Base-by-base conservation (phyloP, 2,888 invertebrate species). In the Helobdella robusta region DNA sequence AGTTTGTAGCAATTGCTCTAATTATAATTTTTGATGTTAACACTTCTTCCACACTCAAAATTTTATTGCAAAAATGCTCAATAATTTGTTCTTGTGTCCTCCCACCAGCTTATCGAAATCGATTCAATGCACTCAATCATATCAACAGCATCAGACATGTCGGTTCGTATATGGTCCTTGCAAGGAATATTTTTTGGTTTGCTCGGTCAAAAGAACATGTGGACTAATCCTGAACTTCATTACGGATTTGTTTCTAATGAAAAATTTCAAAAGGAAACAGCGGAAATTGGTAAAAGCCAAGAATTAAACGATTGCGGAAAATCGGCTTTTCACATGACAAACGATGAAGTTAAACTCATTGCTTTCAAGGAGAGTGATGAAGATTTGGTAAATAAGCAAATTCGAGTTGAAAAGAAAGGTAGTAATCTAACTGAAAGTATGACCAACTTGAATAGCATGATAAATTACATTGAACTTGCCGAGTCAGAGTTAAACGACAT, bases 171-270 rank as follows among this genome's bases (percentile, higher is more conserved):
- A 46, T 77, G 76, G 75, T 73, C 75, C 0, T 46, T 76, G 3
- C 70, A 71, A 58, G 77, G 77, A 8, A 68, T 71, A 34, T 76
- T 84, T 72, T 75, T 89, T 71, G 87, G 87, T 70, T 88, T 88
- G 4, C 81, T 89, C 70, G 89, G 89, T 63, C 85, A 87, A 62
- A 84, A 84, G 71, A 81, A 83, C 72, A 82, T 84, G 0, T 88
- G 86, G 86, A 65, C 30, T 11, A 65, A 59, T 32, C 50, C 46
- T 4, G 67, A 66, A 46, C 68, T 23, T 30, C 8, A 34, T 50
- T 62, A 30, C 30, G 62, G 62, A 18, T 46, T 44, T n/a, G 8
- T 48, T n/a, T n/a, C 48, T 4, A 61, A 20, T 32, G 46, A 32
- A 11, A 50, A 62, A 18, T 30, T 48, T 18, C 20, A 30, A 4